Percentiles rank a stretch among this genome's conserved stretches.
phyloP scores from a whole-genome alignment of 2,797 vertebrate genomes.

The Poeciliopsis gracilis region DNA sequence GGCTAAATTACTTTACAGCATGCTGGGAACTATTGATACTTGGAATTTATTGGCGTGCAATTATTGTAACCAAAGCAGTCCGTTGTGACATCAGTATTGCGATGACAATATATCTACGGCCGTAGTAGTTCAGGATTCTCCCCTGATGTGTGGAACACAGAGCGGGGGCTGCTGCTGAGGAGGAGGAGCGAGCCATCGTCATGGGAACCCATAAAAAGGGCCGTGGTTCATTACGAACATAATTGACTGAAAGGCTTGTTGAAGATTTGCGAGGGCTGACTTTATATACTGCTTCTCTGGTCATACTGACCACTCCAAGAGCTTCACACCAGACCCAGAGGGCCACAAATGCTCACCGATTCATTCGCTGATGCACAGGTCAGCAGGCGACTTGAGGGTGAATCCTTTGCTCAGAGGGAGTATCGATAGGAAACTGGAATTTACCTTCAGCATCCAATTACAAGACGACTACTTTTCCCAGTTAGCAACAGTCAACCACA shows the following conservation, averaged over 20 bases:
- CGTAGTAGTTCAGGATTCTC: neutral
- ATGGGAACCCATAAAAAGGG: conserved; percentile 54
- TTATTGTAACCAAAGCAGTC: neutral
- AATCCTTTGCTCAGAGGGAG: neutral
- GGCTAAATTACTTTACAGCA: neutral
- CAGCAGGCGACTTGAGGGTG: neutral
- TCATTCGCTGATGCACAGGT: neutral
- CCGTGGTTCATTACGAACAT: conserved; percentile 60
- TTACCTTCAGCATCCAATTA: neutral
- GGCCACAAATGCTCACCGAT: neutral
- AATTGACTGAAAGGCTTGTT: conserved; percentile 60
- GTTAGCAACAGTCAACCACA: neutral
- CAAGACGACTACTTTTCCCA: neutral
- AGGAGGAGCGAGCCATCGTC: conserved; percentile 13
- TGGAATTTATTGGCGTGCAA: neutral
- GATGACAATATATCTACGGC: neutral
- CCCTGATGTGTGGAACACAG: conserved; percentile 4
- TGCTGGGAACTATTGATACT: neutral
- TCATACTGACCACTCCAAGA: neutral
- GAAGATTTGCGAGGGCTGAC: conserved; percentile 25
- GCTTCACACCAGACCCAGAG: neutral
- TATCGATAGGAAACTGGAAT: neutral
- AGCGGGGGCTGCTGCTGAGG: conserved; percentile 5
- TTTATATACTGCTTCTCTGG: neutral
- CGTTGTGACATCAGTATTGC: neutral